These are phyloP conservation scores for Myodes glareolus DNA, from an alignment of 2,113 vertebrate species.

Conservation along the genomic window DNA sequence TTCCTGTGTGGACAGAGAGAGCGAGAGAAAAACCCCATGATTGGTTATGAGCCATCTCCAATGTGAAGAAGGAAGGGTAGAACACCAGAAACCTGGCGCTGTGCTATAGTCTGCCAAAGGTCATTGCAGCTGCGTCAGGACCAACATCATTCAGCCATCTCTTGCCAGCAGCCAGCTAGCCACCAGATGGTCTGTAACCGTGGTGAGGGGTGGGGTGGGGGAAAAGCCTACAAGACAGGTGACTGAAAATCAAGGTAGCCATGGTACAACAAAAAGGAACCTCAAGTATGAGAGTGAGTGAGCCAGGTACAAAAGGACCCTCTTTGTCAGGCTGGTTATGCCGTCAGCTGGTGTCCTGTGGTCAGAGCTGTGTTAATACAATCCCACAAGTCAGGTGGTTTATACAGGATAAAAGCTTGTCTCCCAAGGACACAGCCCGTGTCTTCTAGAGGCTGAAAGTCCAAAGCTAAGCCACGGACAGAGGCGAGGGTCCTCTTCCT, in stretches of 20 bases:
- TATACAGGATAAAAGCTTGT: not conserved
- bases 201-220: not conserved
- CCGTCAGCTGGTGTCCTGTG: not conserved
- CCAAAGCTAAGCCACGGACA: not conserved
- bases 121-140: not conserved
- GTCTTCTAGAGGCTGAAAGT: not conserved
- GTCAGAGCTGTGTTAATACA: not conserved
- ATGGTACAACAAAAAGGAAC: rapidly evolving
- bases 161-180: not conserved
- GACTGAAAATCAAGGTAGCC: not conserved
- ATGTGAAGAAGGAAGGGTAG: not conserved
- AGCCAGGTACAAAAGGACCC: not conserved
- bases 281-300: not conserved
- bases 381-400: not conserved
- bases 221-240: rapidly evolving
- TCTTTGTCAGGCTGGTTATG: too few species aligned
- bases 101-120: not conserved
- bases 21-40: too few species aligned
- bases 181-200: not conserved
- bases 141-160: not conserved
- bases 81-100: not conserved
- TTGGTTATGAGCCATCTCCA: not conserved
- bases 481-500: not conserved
- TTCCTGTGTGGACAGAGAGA: not conserved
- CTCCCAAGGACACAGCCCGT: not conserved